Evolutionary conservation across 2,797 vertebrate genomes (phyloP), one percentile per base, ranked within the genome.

Genomic region (Saxicola maurus): DNA sequence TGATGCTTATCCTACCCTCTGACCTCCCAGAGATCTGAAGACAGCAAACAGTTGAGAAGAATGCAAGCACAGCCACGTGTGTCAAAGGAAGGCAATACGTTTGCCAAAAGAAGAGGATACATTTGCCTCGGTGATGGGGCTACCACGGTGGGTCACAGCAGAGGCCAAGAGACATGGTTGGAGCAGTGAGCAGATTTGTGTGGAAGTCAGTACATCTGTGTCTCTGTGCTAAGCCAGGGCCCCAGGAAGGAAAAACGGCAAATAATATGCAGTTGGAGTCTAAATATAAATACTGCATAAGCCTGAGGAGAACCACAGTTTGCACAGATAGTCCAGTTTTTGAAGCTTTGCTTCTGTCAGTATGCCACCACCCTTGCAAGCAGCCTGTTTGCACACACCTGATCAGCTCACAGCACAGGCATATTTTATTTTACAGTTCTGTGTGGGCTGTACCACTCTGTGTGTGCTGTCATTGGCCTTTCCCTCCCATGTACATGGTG

Each of bases 161-260:
- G 28, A 24, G 31, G 9, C n/a, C 4, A 1, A 3, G 15, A 56
- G 57, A 35, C 4, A 1, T 0, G 1, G 5, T 2, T 2, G 1
- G 46, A 38, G 35, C 38, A 17, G 14, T 1, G 65, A 61, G 10
- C 4, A 8, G 11, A 11, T 59, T 48, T 11, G 5, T 1, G 0
- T 5, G 60, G 6, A 67, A 55, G 33, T 61, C 35, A 21, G 35
- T 17, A 2, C 49, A 33, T 27, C 51, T 40, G 19, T 21, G 28
- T 33, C 67, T 64, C 20, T 74, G 18, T 2, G 0, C 11, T 21
- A 25, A 80, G 16, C 38, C 61, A 42, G 57, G 37, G 21, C 18
- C 25, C 3, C 17, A 17, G 23, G 27, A 71, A 35, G 6, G 11
- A 33, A 30, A 73, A 62, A 23, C 1, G 3, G 20, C 35, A 25